phyloP scores from a whole-genome alignment of 1,140 invertebrate species.

The Halictus rubicundus region DNA sequence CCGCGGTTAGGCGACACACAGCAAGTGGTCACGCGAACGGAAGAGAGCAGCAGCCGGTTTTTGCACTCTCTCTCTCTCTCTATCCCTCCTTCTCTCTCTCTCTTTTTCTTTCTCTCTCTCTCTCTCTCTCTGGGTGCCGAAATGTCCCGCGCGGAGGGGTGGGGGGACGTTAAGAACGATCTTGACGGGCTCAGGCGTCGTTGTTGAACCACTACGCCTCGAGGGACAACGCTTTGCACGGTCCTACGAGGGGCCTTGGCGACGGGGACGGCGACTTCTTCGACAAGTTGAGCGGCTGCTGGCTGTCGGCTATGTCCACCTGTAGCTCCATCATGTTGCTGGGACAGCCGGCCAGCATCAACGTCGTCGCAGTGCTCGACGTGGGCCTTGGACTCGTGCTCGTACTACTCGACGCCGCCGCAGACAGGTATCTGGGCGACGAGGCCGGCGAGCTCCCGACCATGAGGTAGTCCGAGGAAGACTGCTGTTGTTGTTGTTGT shows the following conservation, averaged over 20 bases:
- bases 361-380: slow-evolving; percentile 75
- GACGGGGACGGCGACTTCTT: slow-evolving; percentile 93
- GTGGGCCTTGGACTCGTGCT: slow-evolving; percentile 76
- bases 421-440: slow-evolving; percentile 75
- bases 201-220: slow-evolving; percentile 80
- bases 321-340: slow-evolving; percentile 87
- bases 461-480: slow-evolving; percentile 72
- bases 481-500: slow-evolving; percentile 70
- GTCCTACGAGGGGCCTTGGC: slow-evolving; percentile 81
- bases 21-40: too few relatives aligned
- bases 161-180: too few relatives aligned
- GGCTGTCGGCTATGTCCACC: slow-evolving; percentile 89
- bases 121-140: too few relatives aligned
- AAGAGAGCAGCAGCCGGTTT: too few relatives aligned
- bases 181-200: neutral
- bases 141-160: too few relatives aligned
- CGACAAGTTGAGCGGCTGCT: slow-evolving; percentile 92
- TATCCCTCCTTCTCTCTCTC: too few relatives aligned
- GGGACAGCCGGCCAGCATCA: slow-evolving; percentile 74
- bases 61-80: too few relatives aligned
- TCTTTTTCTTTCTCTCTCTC: too few relatives aligned
- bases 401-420: slow-evolving; percentile 74
- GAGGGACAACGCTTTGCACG: slow-evolving; percentile 81
- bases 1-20: too few relatives aligned
- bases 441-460: slow-evolving; percentile 73